These are phyloP conservation scores for Chrosomus eos DNA, from an alignment of 2,797 vertebrate species.

Conservation along the genomic window DNA sequence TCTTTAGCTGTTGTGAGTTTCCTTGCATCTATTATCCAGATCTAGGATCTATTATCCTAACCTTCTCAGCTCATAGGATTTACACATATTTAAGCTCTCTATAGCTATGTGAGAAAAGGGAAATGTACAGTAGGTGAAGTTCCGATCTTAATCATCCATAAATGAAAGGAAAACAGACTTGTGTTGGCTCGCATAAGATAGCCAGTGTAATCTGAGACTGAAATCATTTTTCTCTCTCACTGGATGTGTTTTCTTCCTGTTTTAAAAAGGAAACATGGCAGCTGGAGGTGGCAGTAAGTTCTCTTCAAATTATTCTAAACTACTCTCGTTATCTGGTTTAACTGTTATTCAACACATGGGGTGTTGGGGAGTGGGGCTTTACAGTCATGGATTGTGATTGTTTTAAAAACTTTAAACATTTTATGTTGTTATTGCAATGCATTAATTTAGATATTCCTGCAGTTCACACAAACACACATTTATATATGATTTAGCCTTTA, in stretches of 20 bases:
- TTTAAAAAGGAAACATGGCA: conserved; percentile 1
- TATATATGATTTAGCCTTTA: neutral
- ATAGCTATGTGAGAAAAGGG: neutral
- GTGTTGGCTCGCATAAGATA: neutral
- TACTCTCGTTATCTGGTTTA: neutral
- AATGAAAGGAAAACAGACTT: neutral
- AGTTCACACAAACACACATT: too few relatives aligned
- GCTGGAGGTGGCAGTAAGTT: neutral
- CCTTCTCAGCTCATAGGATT: too few relatives aligned
- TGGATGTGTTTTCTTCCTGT: neutral
- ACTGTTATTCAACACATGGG: neutral
- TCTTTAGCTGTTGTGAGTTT: too few relatives aligned
- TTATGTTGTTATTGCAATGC: neutral
- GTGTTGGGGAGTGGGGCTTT: neutral
- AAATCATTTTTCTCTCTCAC: neutral
- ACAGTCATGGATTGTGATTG: neutral
- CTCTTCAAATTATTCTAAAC: neutral
- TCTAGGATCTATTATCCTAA: too few relatives aligned
- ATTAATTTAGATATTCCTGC: neutral
- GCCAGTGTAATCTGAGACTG: neutral
- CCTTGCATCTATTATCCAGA: too few relatives aligned
- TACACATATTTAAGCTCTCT: neutral
- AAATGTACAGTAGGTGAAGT: neutral
- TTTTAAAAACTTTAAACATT: neutral
- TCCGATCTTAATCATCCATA: neutral